These are phyloP conservation scores for Smutsia temminckii DNA, from an alignment of 2,797 vertebrate species.

Conservation along the genomic window DNA sequence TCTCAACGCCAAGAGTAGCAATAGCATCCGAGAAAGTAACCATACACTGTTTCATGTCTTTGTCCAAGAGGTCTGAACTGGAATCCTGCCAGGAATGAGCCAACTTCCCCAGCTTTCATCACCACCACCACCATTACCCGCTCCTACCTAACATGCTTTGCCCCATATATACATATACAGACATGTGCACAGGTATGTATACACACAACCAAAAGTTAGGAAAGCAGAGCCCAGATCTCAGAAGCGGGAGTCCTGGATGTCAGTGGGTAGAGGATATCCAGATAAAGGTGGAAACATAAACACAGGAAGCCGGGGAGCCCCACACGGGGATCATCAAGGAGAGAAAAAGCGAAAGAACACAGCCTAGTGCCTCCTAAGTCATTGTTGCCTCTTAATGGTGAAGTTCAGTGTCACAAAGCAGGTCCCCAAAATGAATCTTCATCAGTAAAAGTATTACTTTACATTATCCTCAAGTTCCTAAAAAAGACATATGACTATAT, in stretches of 20 bases:
- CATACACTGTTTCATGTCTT: neutral
- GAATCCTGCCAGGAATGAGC: neutral
- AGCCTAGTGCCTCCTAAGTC: neutral
- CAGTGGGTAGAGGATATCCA: neutral
- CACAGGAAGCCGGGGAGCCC: neutral
- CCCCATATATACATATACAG: neutral
- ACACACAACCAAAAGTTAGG: neutral
- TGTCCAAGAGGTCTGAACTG: neutral
- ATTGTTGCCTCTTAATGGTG: neutral
- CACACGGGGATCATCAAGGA: rapidly evolving
- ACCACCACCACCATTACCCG: neutral
- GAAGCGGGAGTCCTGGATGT: neutral
- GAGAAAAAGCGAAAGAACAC: neutral
- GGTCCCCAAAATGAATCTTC: neutral
- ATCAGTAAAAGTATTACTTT: neutral
- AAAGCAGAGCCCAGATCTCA: neutral
- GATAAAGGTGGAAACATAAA: neutral
- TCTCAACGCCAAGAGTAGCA: neutral
- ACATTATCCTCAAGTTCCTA: no score
- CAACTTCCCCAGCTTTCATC: neutral
- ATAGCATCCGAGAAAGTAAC: neutral
- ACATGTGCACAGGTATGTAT: no score
- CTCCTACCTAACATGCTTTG: neutral
- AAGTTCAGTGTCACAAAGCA: neutral
- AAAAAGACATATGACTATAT: no score